Conservation (phyloP, 2,888 invertebrate genomes). For the Temnothorax unifasciatus region DNA sequence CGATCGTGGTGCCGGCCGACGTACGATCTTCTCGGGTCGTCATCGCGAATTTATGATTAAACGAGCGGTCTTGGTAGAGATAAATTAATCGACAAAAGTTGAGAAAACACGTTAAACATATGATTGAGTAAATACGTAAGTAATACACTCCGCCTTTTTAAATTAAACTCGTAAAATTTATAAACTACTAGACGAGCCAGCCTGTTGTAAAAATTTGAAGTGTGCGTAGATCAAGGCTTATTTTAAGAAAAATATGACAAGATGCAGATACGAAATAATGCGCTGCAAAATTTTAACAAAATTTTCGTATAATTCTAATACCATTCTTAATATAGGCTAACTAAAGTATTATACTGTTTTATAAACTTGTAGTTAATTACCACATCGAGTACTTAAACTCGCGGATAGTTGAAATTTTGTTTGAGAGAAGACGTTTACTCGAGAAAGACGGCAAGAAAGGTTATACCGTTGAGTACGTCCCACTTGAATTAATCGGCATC, state of each 20-base stretch:
- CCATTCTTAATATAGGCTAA: background rate
- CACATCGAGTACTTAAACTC: background rate
- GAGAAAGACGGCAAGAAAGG: constrained; percentile 37
- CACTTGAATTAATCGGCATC: constrained; percentile 53
- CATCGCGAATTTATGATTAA: background rate
- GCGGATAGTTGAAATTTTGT: background rate
- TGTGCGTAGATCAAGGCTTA: background rate
- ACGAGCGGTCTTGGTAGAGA: background rate
- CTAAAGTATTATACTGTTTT: background rate
- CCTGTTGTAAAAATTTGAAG: background rate
- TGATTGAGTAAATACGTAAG: background rate
- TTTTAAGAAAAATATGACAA: background rate
- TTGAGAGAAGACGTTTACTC: constrained; percentile 4
- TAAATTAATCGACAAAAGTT: background rate
- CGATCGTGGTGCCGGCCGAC: background rate
- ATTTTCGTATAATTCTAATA: background rate
- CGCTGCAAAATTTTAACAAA: background rate
- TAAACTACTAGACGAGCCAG: background rate
- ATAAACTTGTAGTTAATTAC: constrained; percentile 10
- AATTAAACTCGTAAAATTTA: background rate
- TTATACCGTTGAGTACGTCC: constrained; percentile 42
- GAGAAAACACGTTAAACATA: background rate
- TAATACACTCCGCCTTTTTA: background rate
- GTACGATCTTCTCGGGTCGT: background rate
- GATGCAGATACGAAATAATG: background rate